These are phyloP conservation scores for Toxotes jaculatrix DNA, from an alignment of 2,113 vertebrate species.

Conservation along the genomic window DNA sequence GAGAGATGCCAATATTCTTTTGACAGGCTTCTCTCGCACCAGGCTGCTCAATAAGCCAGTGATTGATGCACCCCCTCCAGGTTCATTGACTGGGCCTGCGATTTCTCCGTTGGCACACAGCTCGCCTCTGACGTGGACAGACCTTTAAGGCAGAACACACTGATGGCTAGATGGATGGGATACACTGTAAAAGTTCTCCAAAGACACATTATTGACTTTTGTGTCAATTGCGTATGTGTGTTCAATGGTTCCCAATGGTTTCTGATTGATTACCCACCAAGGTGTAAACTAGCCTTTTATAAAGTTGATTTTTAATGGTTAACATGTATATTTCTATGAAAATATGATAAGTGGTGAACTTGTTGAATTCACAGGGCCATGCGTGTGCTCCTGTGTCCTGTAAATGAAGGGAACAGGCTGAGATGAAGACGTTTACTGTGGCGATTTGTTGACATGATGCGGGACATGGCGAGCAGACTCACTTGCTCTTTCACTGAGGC, in stretches of 20 bases:
- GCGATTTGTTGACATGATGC: slow-evolving; percentile 57
- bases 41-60: slow-evolving; percentile 59
- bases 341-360: not conserved
- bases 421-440: slow-evolving; percentile 45
- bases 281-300: slow-evolving; percentile 4
- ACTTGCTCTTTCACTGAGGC: slow-evolving; percentile 26
- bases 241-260: slow-evolving; percentile 39
- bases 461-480: slow-evolving; percentile 34
- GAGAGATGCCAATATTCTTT: slow-evolving; percentile 52
- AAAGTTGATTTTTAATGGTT: not conserved
- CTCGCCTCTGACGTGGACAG: slow-evolving; percentile 25
- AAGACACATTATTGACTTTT: slow-evolving; percentile 49
- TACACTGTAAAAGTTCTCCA: slow-evolving; percentile 47
- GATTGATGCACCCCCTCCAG: slow-evolving; percentile 67
- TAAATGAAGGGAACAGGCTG: slow-evolving; percentile 18
- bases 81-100: slow-evolving; percentile 57
- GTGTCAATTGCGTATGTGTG: slow-evolving; percentile 31
- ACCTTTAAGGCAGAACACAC: slow-evolving; percentile 38
- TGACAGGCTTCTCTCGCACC: slow-evolving; percentile 38
- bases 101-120: slow-evolving; percentile 42
- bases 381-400: not conserved
- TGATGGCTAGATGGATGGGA: slow-evolving; percentile 57
- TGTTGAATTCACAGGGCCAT: not conserved
- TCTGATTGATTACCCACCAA: slow-evolving; percentile 43
- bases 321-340: not conserved